A percentile compares a stretch with the other conserved stretches of the same genome.
Evolutionary conservation across 1,140 invertebrate species (phyloP).

Genomic region (Medauroidea extradentata): DNA sequence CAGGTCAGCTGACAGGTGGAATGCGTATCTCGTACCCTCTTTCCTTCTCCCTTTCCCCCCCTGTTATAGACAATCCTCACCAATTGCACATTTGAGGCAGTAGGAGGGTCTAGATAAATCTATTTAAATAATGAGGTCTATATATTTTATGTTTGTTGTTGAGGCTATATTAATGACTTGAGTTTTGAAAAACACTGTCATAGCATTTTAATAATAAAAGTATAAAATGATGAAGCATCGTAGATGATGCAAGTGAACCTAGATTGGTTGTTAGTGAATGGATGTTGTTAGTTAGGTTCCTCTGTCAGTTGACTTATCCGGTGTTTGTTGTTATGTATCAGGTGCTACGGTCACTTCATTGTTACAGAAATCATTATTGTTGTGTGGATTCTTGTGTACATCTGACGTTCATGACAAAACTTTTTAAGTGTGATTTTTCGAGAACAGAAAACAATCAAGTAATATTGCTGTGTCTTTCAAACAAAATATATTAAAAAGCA

Average conservation of each 20-base stretch:
- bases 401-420: constrained; percentile 11
- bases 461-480: constrained; percentile 25
- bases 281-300: constrained; percentile 21
- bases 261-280: constrained; percentile 13
- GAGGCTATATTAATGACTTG: constrained; percentile 13
- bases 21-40: neutral
- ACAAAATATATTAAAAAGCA: constrained; percentile 10
- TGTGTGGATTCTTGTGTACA: constrained; percentile 27
- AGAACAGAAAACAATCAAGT: constrained; percentile 22
- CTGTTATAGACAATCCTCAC: constrained; percentile 17
- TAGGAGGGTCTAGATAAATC: constrained; percentile 10
- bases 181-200: constrained; percentile 10
- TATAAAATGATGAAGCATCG: neutral
- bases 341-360: constrained; percentile 30
- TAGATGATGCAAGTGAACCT: neutral
- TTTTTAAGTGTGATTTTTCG: constrained; percentile 20
- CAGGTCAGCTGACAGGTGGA: constrained; percentile 23
- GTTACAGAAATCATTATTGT: constrained; percentile 29
- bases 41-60: neutral
- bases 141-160: constrained; percentile 27
- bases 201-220: constrained; percentile 13
- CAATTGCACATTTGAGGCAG: neutral
- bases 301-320: constrained; percentile 26
- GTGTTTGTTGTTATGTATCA: constrained; percentile 30
- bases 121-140: constrained; percentile 14